Evolutionary conservation across 2,888 invertebrate genomes (phyloP).

Genomic region (Patella ulyssiponensis): DNA sequence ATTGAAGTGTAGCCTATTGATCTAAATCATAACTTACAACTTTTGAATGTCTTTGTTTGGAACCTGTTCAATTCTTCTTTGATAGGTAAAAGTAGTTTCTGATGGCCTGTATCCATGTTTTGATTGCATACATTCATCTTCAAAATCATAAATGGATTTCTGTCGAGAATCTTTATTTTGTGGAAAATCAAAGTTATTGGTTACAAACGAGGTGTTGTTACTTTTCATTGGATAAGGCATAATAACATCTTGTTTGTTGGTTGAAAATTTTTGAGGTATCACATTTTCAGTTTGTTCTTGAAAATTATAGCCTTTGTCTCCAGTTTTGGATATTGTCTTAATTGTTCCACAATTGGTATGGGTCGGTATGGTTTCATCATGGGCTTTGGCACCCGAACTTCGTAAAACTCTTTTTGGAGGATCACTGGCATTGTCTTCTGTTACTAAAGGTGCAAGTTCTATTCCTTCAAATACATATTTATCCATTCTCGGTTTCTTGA

Average conservation of each 20-base stretch:
- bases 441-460: no score
- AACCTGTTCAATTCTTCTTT: no score
- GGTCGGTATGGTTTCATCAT: neutral
- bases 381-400: neutral
- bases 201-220: neutral
- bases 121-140: slow-evolving; percentile 17
- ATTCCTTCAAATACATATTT: no score
- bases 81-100: no score
- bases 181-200: neutral
- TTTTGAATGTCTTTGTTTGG: no score
- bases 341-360: neutral
- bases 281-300: neutral
- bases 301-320: neutral
- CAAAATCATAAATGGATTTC: slow-evolving; percentile 35
- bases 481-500: no score
- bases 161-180: no score
- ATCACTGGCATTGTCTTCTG: neutral
- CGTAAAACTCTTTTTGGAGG: neutral
- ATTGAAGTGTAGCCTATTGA: no score
- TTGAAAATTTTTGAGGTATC: neutral
- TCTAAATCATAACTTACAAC: no score
- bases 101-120: no score
- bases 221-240: neutral
- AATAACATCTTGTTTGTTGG: slow-evolving; percentile 6
- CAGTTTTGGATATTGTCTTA: neutral